phyloP scores from a whole-genome alignment of 2,113 vertebrate genomes.

The Rhabdornis inornatus region DNA sequence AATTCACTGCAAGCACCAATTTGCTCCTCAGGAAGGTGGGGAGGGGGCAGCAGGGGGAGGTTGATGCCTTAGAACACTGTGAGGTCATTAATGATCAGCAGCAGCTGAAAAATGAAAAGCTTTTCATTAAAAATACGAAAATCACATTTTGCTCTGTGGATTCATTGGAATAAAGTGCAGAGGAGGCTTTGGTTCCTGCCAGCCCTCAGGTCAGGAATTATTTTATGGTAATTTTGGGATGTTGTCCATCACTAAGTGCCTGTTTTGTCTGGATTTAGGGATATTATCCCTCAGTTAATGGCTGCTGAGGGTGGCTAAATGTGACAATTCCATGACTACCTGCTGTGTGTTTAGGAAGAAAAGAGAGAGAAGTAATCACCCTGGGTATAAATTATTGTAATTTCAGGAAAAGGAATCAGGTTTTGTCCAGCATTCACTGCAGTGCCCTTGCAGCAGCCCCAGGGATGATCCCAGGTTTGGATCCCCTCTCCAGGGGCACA shows the following conservation, averaged over 20 bases:
- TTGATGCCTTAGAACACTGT: not conserved
- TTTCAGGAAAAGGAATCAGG: not conserved
- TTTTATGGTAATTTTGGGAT: not conserved
- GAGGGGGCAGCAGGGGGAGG: not conserved
- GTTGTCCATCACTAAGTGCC: no score
- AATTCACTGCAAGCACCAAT: not conserved
- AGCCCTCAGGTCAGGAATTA: not conserved
- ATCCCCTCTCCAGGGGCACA: not conserved
- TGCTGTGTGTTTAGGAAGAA: not conserved
- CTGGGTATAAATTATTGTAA: not conserved
- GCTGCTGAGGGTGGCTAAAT: not conserved
- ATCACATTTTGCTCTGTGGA: not conserved
- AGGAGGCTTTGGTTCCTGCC: not conserved
- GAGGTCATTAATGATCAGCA: not conserved
- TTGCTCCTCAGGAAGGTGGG: not conserved
- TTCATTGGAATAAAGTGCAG: not conserved
- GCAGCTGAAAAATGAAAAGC: not conserved
- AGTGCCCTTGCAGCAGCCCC: not conserved
- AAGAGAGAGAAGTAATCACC: not conserved
- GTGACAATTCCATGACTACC: not conserved
- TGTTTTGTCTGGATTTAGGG: not conserved
- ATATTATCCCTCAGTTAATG: not conserved
- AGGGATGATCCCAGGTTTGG: not conserved
- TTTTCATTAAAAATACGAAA: constrained; percentile 12
- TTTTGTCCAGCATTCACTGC: not conserved